Evolutionary conservation across 2,797 vertebrate genomes (phyloP), one percentile per base, ranked within the genome.

Genomic region (Enteromius thamalakanensis): DNA sequence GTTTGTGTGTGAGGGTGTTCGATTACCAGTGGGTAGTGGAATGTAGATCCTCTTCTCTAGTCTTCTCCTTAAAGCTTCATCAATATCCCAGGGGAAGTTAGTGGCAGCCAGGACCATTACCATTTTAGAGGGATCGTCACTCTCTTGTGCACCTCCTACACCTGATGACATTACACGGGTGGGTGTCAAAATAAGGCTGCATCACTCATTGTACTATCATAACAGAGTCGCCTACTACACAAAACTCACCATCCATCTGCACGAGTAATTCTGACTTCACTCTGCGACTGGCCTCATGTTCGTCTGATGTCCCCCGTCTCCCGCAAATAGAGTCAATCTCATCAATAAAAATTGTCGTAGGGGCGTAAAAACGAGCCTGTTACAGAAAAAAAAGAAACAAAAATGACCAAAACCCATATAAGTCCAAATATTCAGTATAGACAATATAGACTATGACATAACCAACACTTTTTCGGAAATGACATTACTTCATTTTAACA

Each of bases 21-120:
- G 34, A 79, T 71, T 90, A 99, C 98, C 97, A 94, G 97, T 97
- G 32, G 98, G 98, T 78, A 99, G 93, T 19, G 97, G 92, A 87
- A 99, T 99, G 92, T 99, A 99, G 90, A 99, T 99, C 79, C 98
- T 95, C 91, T 99, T 99, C 89, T 99, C 98, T 82, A 99, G 93
- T 72, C 98, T 95, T 12, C 98, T 95, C 45, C 97, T 91, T 82
- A 99, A 86, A n/a, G 98, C 98, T 91, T 99, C 98, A 4, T 99
- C 98, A 0, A 99, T 99, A 91, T 99, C 98, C 98, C 98, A 99
- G 0, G 98, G 98, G 91, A 99, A 99, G 94, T 99, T 99, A 67
- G 98, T 99, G 76, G 98, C 98, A 49, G 97, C 98, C 81, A 99
- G 92, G 19, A 99, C 98, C 97, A 99, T 99, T 78, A 99, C 98